Base-by-base conservation (phyloP, 2,113 vertebrate genomes). In the Scolopax mira region DNA sequence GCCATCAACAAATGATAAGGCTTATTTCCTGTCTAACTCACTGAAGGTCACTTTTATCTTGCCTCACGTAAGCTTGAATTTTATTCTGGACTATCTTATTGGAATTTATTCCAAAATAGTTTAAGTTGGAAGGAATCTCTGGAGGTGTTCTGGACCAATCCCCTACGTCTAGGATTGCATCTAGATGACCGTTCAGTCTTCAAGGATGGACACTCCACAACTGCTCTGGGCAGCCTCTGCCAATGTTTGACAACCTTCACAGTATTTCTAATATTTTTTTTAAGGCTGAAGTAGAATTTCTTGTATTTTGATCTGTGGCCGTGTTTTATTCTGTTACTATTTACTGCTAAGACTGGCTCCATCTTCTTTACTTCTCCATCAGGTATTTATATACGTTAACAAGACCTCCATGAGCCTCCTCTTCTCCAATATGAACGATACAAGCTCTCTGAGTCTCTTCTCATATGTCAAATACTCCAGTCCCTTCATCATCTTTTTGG, bases 111-210 rank as follows among this genome's bases (percentile, higher is more conserved):
- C 48, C 37, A 79, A 23, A 57, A 55, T 7, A 3, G 18, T 1
- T 73, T 44, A 81, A 13, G 3, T 27, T 27, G 37, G 13, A 66
- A 78, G 12, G 14, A 5, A 39, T 18, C 12, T 86, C 21, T 55
- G 51, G 25, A 75, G 33, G 30, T 18, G 3, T 2, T 31, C 25
- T 52, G 41, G 42, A 44, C 13, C 33, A 60, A 7, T 39, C 3
- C 2, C 1, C 9, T 1, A 0, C 65, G 19, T 28, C 6, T 28
- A 46, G 42, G 6, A n/a, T 4, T 0, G 0, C 21, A 31, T 39
- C 11, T 3, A 30, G 14, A 15, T 33, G 5, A n/a, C 7, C 33
- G 23, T 37, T 7, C 3, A 18, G 22, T 13, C 18, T 41, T 10
- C 14, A 37, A 48, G 30, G 25, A 58, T 16, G 11, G 37, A 69